Evolutionary conservation across 1,140 invertebrate species (phyloP).

Genomic region (Drosophila sp.): DNA sequence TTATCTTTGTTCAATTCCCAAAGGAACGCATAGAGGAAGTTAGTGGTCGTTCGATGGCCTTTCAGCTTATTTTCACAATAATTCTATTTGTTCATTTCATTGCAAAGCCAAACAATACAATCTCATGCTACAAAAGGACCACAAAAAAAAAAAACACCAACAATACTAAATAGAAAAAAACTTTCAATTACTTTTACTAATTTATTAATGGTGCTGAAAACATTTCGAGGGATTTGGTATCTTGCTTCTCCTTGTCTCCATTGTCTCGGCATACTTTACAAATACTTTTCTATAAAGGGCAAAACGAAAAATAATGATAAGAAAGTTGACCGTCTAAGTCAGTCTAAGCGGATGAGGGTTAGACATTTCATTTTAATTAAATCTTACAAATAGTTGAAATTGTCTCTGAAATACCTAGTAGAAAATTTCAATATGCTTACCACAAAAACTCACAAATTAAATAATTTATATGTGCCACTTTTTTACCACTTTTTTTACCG

Average conservation of each 20-base stretch:
- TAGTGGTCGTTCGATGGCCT: neutral
- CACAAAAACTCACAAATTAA: neutral
- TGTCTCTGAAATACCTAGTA: neutral
- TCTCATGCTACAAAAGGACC: slow-evolving; percentile 6
- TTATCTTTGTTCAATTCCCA: slow-evolving; percentile 16
- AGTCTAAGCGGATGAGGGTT: slow-evolving; percentile 14
- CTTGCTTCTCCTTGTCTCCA: neutral
- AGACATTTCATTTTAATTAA: slow-evolving; percentile 21
- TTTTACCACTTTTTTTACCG: too few relatives aligned
- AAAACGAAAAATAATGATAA: neutral
- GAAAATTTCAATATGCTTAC: neutral
- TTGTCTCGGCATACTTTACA: slow-evolving; percentile 14
- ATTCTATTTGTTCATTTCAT: slow-evolving; percentile 8
- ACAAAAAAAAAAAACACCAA: slow-evolving; percentile 1
- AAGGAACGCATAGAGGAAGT: neutral
- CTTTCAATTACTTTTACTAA: slow-evolving; percentile 31
- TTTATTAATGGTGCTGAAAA: slow-evolving; percentile 31
- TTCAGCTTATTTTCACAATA: slow-evolving; percentile 21
- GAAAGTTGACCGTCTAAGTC: neutral
- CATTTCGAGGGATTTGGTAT: slow-evolving; percentile 24
- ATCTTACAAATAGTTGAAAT: slow-evolving; percentile 11
- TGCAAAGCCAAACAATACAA: slow-evolving; percentile 2
- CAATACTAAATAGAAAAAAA: neutral
- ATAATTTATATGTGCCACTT: neutral
- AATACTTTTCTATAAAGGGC: slow-evolving; percentile 4